Base-by-base conservation (phyloP, 35 echinoderm and acorn worm species). In the Heliocidaris erythrogramma region DNA sequence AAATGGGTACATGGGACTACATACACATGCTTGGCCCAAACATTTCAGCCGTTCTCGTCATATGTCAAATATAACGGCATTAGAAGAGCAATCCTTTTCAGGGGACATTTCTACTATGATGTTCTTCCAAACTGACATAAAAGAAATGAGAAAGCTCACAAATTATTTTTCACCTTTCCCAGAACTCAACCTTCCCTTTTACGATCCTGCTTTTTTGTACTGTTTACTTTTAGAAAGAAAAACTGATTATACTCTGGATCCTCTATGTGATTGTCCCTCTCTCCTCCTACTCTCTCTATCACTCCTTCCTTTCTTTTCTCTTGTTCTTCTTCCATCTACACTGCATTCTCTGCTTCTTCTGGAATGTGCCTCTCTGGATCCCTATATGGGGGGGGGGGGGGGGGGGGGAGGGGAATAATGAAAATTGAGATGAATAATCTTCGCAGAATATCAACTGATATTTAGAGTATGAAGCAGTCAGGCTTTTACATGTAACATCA, bases 271-370 rank as follows among this genome's bases (percentile, higher is more conserved):
- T 59, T 92, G 91, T 13, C 47, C 91, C n/a, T 92, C 91, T 59
- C 91, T 92, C n/a, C 91, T 49, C 13, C 91, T 49, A 59, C 91
- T 59, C 50, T 92, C 91, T 92, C 48, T 24, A 49, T 92, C 91
- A 92, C 48, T 59, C 49, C 91, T 30, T 48, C 91, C 49, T 24
- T 48, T 49, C 47, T 59, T 49, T 13, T 92, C 91, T 10, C 48
- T 92, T 13, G 17, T 92, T 27, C 47, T 92, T 48, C 50, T 56
- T 30, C 29, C 50, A 59, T 92, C 91, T n/a, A 11, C 21, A 59
- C 7, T 32, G 21, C 29, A 24, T 17, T 92, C 91, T 59, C 48
- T 32, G 49, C 49, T 92, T 92, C 49, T 59, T 59, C 9, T 92
- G 48, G 91, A 5, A 59, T 32, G 9, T 49, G 21, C 13, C 18